Percentiles rank a stretch among this genome's conserved stretches.
Evolutionary conservation across 2,888 invertebrate genomes (phyloP).

Genomic region (Ceratothoa steindachneri): DNA sequence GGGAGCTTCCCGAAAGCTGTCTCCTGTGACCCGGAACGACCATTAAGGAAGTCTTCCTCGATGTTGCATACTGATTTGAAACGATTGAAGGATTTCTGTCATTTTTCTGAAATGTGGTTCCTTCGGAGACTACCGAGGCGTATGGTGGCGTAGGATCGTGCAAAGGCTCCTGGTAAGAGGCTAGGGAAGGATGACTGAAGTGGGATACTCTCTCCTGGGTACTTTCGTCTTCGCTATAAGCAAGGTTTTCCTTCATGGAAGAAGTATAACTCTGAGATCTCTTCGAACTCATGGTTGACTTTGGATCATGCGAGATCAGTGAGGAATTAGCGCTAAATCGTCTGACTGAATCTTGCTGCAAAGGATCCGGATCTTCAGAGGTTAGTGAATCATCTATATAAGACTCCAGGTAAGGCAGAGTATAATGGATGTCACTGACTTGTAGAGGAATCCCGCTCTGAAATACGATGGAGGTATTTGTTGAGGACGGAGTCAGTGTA

Average conservation of each 20-base stretch:
- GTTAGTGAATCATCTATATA: background rate
- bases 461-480: slow-evolving; percentile 21
- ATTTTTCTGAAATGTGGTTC: background rate
- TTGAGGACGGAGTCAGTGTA: slow-evolving; percentile 27
- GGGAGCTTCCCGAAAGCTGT: slow-evolving; percentile 42
- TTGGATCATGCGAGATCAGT: background rate
- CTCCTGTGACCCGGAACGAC: slow-evolving; percentile 35
- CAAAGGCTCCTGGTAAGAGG: slow-evolving; percentile 18
- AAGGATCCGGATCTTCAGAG: background rate
- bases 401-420: slow-evolving; percentile 12
- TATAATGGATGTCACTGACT: background rate
- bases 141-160: slow-evolving; percentile 10
- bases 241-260: slow-evolving; percentile 6
- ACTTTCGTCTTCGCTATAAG: slow-evolving; percentile 14
- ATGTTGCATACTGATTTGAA: background rate
- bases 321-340: background rate
- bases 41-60: slow-evolving; percentile 36
- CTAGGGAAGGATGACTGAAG: background rate
- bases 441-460: background rate
- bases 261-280: slow-evolving; percentile 17
- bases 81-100: slow-evolving; percentile 7
- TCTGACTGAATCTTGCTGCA: background rate
- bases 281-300: slow-evolving; percentile 6
- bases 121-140: background rate
- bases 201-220: background rate